Evolutionary conservation across 2,113 vertebrate genomes (phyloP), one percentile per base, ranked within the genome.

Genomic region (Cyrtonyx montezumae): DNA sequence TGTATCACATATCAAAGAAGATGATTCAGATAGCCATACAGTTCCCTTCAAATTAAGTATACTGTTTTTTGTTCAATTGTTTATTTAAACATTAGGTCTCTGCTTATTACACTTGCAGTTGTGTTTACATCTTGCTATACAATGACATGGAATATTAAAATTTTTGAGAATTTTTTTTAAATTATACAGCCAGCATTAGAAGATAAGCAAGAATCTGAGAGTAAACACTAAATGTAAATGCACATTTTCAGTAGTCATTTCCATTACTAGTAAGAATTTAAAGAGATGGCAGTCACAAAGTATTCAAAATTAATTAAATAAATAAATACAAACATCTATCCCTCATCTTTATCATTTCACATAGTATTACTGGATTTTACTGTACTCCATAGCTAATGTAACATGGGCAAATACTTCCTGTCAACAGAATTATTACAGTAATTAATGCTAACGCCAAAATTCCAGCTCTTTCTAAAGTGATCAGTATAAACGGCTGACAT

Each of bases 381-480:
- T 75, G 17, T 66, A 11, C 37, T 82, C 26, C 8, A 5, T n/a
- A 81, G 30, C 10, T 90, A 36, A 26, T 45, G 8, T 66, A 86
- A 62, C 42, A 37, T 30, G 20, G 6, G 22, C 78, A 90, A 95
- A 89, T 55, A 82, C 34, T 80, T 92, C 71, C 74, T 76, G 42
- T 63, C 84, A 84, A 88, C 45, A 91, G 62, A 83, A 87, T 73
- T 84, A 32, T 76, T 92, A 36, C 7, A 34, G 5, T 91, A 55
- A 88, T 96, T 92, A 94, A 87, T 76, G 66, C 17, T 58, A 91
- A 70, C 1, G 4, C 66, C 28, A 92, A 74, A 87, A 86, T 88
- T 88, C 67, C 58, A 82, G 30, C 14, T 88, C 21, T 95, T 92
- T 93, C 86, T 80, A 83, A 94, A 96, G 45, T 63, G 82, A 86